phyloP scores from a whole-genome alignment of 2,113 vertebrate genomes.

The Pelusios castaneus region DNA sequence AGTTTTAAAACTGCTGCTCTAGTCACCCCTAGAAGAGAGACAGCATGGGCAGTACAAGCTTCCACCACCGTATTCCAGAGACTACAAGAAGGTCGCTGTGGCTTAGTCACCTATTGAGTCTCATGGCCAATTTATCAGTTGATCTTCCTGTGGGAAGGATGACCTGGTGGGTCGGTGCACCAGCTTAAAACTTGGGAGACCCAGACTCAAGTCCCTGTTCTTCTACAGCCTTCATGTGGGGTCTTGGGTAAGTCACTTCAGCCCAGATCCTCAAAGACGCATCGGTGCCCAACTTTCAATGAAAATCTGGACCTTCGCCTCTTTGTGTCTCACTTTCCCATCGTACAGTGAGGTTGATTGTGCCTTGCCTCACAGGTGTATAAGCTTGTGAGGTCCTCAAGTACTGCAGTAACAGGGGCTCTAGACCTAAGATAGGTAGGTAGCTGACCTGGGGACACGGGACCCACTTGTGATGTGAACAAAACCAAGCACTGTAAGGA shows the following conservation, averaged over 20 bases:
- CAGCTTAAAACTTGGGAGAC: background rate
- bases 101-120: background rate
- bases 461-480: background rate
- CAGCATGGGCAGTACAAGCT: background rate
- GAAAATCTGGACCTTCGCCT: background rate
- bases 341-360: background rate
- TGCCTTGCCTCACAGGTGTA: background rate
- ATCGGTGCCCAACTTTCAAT: background rate
- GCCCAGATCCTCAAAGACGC: background rate
- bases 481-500: background rate
- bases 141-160: background rate
- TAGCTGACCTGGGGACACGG: background rate
- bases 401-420: background rate
- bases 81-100: background rate
- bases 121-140: fast-evolving
- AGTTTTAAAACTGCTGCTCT: no score
- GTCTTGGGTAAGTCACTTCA: background rate
- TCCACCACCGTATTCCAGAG: background rate
- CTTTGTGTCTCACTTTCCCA: background rate
- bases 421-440: background rate
- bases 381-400: background rate
- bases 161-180: background rate
- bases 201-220: background rate
- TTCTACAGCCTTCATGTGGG: background rate
- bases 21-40: background rate